A percentile compares a stretch with the other conserved stretches of the same genome.
Evolutionary conservation across 2,888 invertebrate species (phyloP).

Genomic region (Dynastes grantii): DNA sequence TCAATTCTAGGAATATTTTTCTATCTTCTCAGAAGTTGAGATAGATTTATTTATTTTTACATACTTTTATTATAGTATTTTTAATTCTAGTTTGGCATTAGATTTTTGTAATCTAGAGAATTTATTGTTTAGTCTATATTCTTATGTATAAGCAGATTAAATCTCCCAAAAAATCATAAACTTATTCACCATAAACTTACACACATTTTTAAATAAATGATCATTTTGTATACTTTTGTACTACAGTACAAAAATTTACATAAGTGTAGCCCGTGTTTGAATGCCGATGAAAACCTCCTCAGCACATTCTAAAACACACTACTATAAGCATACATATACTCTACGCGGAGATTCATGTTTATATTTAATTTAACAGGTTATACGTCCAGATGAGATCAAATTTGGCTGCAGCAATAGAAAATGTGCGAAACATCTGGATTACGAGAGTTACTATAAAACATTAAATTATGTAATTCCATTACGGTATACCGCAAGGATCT

Average conservation of each 20-base stretch:
- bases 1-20: no score
- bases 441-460: no score
- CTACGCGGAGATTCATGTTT: slow-evolving; percentile 5
- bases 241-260: neutral
- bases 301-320: neutral
- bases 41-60: no score
- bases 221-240: neutral
- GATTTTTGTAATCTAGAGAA: no score
- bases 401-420: neutral
- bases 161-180: no score
- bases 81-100: no score
- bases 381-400: slow-evolving; percentile 4
- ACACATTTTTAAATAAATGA: neutral
- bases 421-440: neutral
- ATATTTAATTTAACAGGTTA: slow-evolving; percentile 18
- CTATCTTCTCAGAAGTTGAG: no score
- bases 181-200: neutral
- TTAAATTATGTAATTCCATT: no score
- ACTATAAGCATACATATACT: neutral
- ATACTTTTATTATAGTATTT: no score
- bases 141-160: no score
- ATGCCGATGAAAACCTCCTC: neutral
- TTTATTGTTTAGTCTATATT: no score
- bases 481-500: no score
- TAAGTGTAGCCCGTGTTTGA: neutral